A percentile compares a stretch with the other conserved stretches of the same genome.
Conservation (phyloP, 1,140 invertebrate genomes). For the Pantala flavescens region DNA sequence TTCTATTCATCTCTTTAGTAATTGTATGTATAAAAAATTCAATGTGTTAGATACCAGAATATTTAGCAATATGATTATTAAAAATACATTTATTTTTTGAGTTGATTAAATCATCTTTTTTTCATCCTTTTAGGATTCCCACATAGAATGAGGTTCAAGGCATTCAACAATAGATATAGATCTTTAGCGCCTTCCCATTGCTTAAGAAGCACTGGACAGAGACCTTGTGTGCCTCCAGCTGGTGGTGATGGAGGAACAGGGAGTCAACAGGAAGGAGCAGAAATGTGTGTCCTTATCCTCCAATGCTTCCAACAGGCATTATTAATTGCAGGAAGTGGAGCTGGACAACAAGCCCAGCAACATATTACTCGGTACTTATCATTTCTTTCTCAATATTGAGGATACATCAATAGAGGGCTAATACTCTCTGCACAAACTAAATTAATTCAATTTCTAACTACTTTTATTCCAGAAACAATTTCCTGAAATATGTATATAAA, state of each 20-base stretch:
- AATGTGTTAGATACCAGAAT: no score
- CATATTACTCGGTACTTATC: neutral
- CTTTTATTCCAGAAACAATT: no score
- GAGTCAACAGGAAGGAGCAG: neutral
- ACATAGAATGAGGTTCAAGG: conserved; percentile 88
- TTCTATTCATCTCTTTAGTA: no score
- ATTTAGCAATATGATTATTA: no score
- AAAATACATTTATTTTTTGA: no score
- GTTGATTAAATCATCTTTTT: neutral
- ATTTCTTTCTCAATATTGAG: no score
- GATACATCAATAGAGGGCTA: no score
- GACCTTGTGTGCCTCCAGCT: conserved; percentile 67
- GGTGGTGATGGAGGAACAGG: conserved; percentile 33
- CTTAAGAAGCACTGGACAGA: conserved; percentile 63
- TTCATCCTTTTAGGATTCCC: conserved; percentile 54
- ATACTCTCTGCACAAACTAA: no score
- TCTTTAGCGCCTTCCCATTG: conserved; percentile 67
- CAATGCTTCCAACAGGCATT: neutral
- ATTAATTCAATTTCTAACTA: no score
- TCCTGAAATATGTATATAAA: no score
- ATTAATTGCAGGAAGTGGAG: neutral
- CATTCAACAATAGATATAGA: conserved; percentile 79
- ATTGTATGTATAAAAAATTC: no score
- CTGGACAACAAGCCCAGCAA: neutral
- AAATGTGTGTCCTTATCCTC: neutral